Evolutionary conservation across 2,113 vertebrate genomes (phyloP).

Genomic region (Coptodon bakossiorum): DNA sequence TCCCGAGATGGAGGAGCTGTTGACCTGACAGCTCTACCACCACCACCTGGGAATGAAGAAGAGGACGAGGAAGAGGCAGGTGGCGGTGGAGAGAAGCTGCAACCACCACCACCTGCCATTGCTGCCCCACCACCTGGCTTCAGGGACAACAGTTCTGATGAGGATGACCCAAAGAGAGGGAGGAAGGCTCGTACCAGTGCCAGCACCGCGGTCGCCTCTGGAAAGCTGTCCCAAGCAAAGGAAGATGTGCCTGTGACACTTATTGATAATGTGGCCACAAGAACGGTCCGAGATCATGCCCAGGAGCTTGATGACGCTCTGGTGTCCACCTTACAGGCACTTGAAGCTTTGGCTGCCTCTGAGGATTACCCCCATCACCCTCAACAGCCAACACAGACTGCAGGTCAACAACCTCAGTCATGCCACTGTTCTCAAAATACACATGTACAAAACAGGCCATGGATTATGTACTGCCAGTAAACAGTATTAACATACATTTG

Average conservation of each 20-base stretch:
- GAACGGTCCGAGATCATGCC: conserved; percentile 92
- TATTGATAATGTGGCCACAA: conserved; percentile 87
- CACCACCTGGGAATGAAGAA: conserved; percentile 89
- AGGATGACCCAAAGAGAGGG: conserved; percentile 87
- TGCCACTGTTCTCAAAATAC: not conserved
- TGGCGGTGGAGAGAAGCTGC: conserved; percentile 66
- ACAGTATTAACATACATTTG: not conserved
- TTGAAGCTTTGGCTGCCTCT: conserved; percentile 95
- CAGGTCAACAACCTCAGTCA: conserved; percentile 82
- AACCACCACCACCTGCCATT: conserved; percentile 82
- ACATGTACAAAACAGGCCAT: not conserved
- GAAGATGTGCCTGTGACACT: conserved; percentile 92
- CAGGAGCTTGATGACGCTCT: conserved; percentile 95
- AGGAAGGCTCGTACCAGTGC: conserved; percentile 52
- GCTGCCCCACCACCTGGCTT: conserved; percentile 94
- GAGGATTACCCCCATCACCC: conserved; percentile 89
- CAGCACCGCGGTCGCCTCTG: not conserved
- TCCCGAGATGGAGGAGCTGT: conserved; percentile 83
- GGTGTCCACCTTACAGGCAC: conserved; percentile 94
- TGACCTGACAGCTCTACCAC: conserved; percentile 90
- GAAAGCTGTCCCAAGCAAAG: conserved; percentile 60
- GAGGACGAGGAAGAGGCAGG: conserved; percentile 69
- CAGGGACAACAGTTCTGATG: conserved; percentile 95
- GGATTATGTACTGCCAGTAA: not conserved
- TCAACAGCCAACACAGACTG: conserved; percentile 87